phyloP scores from a whole-genome alignment of 30 jellyfish, hydroid and myxozoan genomes.

The Aurelia aurita region DNA sequence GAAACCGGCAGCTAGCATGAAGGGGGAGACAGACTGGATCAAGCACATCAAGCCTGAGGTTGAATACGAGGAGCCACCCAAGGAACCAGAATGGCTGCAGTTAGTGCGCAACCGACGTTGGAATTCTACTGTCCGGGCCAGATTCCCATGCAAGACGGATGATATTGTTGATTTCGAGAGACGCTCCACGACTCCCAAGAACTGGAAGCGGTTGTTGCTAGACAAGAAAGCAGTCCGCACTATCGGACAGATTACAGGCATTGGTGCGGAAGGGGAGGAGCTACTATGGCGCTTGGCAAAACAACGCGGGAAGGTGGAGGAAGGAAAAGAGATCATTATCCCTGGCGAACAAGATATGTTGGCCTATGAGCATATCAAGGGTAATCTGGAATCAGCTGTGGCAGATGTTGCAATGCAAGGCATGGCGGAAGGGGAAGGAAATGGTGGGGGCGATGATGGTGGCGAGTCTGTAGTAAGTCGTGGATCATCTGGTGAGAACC shows the following conservation, averaged over 20 bases:
- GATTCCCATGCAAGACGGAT: conserved; percentile 90
- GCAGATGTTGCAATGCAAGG: conserved; percentile 76
- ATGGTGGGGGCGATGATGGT: conserved; percentile 46
- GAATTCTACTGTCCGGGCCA: conserved; percentile 94
- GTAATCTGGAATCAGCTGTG: conserved; percentile 75
- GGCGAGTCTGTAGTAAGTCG: conserved; percentile 38
- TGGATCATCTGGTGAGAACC: neutral
- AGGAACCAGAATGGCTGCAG: conserved; percentile 92
- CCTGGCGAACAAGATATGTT: conserved; percentile 80
- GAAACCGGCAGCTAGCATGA: conserved; percentile 73
- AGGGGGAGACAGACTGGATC: conserved; percentile 85
- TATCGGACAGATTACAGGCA: conserved; percentile 90
- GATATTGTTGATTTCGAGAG: conserved; percentile 91
- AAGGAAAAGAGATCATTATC: conserved; percentile 39
- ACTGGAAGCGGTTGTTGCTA: conserved; percentile 87
- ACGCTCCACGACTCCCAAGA: conserved; percentile 96
- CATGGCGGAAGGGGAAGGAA: conserved; percentile 23
- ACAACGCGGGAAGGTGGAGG: conserved; percentile 86
- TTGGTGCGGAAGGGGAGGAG: conserved; percentile 99
- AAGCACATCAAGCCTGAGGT: conserved; percentile 86
- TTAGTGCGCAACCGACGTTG: conserved; percentile 92
- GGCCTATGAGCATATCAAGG: conserved; percentile 84
- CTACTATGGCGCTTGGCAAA: conserved; percentile 90
- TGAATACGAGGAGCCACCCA: conserved; percentile 91
- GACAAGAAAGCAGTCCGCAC: conserved; percentile 88